Base-by-base conservation (phyloP, 1,140 invertebrate genomes). In the Tetragnatha versicolor region DNA sequence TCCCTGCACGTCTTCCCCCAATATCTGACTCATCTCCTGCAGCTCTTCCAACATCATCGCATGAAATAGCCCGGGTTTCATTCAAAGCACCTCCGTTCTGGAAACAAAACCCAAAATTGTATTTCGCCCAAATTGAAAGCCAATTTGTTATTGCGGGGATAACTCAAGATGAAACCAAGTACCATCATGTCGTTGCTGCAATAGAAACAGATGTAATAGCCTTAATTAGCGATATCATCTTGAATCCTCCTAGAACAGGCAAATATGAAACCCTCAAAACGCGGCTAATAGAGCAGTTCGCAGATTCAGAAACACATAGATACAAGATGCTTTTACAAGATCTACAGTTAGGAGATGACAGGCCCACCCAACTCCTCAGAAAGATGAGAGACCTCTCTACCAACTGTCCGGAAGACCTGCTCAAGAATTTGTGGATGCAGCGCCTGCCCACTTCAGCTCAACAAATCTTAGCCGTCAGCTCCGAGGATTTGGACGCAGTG, bases 91-190 rank as follows among this genome's bases (percentile, higher is more conserved):
- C 84, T n/a, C 27, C 81, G 0, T 85, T 85, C 60, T 85, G 82
- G 82, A 25, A 61, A 45, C 51, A 77, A 0, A 58, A 82, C 0
- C 80, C 81, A 1, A 73, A 79, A 10, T 29, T 85, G 5, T 85
- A 83, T 84, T 84, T 84, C 47, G 33, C 70, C 2, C 83, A 85
- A 49, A 37, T 84, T 2, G 84, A 85, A 42, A 73, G 82, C 0
- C 78, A 82, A 49, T 84, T 85, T 61, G 1, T 17, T 2, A n/a
- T 77, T 0, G 42, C 66, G 0, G 39, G 65, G 0, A 82, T 83
- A 0, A 79, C 60, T 0, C 33, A 45, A 0, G 81, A 83, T 0
- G 35, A 37, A 10, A 79, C 81, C 0, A 83, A 83, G 60, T 83
- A 70, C 37, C 10, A 81, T 35, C 33, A 81, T 37, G n/a, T 73